Conservation (phyloP, 2,113 vertebrate genomes). For the Hystrix cristata region DNA sequence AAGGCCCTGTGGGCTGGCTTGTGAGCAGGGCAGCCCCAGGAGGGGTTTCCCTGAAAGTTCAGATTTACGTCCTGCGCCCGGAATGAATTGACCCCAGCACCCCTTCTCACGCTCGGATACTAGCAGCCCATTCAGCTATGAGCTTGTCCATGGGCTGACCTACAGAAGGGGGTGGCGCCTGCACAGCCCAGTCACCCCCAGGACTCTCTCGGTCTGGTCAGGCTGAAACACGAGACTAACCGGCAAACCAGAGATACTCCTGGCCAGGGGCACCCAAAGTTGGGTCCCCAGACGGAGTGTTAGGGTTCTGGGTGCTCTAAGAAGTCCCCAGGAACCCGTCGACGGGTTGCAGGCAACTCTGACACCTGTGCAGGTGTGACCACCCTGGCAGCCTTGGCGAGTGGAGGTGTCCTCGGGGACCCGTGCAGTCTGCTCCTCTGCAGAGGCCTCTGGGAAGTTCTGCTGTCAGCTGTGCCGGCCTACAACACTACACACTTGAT, state of each 20-base stretch:
- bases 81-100: not conserved
- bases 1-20: not conserved
- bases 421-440: not conserved
- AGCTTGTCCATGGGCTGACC: rapidly evolving
- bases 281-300: not conserved
- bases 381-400: not conserved
- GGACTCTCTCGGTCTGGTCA: not conserved
- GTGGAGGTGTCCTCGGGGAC: no score
- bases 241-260: not conserved
- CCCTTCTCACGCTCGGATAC: not conserved
- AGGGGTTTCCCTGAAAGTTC: not conserved
- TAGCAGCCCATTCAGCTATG: not conserved
- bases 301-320: not conserved
- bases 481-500: not conserved
- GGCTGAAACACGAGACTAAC: not conserved
- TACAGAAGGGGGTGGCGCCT: not conserved
- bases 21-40: rapidly evolving
- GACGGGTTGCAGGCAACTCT: not conserved
- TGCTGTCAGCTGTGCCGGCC: not conserved
- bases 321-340: not conserved
- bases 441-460: not conserved
- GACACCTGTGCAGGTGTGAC: not conserved
- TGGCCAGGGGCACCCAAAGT: not conserved
- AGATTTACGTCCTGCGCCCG: not conserved
- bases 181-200: not conserved